These are phyloP conservation scores for Netelia melanura DNA, from an alignment of 2,888 invertebrate genomes.

Conservation along the genomic window DNA sequence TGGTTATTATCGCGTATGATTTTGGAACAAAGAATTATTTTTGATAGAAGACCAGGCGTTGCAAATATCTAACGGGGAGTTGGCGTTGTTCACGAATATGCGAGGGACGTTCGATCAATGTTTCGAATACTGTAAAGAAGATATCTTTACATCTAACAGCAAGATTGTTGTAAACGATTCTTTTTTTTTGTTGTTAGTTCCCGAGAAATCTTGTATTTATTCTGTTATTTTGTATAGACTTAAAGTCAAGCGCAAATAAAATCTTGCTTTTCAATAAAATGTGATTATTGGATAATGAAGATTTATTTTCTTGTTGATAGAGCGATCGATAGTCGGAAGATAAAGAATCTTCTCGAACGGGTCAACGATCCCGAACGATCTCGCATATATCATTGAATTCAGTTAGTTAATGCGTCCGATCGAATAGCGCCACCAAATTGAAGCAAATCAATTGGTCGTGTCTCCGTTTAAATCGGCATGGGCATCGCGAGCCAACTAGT, in stretches of 20 bases:
- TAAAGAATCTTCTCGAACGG: not conserved
- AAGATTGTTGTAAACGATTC: too few relatives aligned
- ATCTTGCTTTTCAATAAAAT: not conserved
- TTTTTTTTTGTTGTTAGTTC: too few relatives aligned
- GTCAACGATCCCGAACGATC: slow-evolving; percentile 15
- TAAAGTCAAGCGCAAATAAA: too few relatives aligned
- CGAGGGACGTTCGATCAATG: not conserved
- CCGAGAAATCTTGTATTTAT: not conserved
- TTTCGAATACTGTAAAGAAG: not conserved
- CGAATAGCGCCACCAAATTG: slow-evolving; percentile 10
- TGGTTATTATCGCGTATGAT: not conserved
- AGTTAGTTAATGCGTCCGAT: not conserved
- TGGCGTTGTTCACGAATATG: not conserved
- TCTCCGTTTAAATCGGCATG: slow-evolving; percentile 9
- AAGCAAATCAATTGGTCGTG: slow-evolving; percentile 28
- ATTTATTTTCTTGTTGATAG: not conserved
- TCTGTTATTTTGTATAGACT: too few relatives aligned
- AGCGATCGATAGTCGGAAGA: not conserved
- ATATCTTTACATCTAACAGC: not conserved
- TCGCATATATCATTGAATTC: slow-evolving; percentile 1
- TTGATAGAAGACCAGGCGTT: not conserved
- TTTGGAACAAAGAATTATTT: not conserved
- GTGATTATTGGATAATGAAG: not conserved
- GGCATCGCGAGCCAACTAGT: not conserved
- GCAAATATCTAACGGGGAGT: not conserved